phyloP scores from a whole-genome alignment of 2,113 vertebrate genomes.

The Todiramphus chloris region DNA sequence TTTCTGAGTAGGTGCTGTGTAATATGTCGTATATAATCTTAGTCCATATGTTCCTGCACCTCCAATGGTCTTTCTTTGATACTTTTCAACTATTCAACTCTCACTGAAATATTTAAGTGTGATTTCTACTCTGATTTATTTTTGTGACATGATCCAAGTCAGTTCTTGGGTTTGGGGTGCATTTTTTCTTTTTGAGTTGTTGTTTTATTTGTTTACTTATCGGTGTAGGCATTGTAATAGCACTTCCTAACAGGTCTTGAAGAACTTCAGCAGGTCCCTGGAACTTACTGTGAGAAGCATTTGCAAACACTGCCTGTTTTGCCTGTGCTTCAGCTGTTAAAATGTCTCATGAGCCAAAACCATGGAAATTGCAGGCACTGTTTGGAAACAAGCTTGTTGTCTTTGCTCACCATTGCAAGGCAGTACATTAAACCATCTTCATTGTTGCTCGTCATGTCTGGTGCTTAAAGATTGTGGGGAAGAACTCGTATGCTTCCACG shows the following conservation, averaged over 20 bases:
- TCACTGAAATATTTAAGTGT: not conserved
- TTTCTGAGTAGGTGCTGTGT: not conserved
- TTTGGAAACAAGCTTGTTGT: not conserved
- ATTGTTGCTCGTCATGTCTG: not conserved
- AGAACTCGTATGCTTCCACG: not conserved
- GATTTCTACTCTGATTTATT: too few relatives aligned
- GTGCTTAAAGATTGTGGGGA: not conserved
- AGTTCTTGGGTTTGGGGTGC: not conserved
- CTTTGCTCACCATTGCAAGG: not conserved
- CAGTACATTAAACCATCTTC: not conserved
- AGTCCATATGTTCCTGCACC: not conserved
- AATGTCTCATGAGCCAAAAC: not conserved
- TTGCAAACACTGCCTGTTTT: not conserved
- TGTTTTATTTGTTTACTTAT: not conserved
- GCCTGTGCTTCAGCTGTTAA: not conserved
- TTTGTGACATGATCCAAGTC: not conserved
- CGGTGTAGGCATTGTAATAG: not conserved
- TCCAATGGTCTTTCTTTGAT: accelerated
- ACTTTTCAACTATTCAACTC: not conserved
- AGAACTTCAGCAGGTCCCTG: not conserved
- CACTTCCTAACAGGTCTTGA: not conserved
- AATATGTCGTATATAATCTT: accelerated
- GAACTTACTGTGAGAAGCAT: too few relatives aligned
- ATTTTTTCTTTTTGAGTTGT: too few relatives aligned
- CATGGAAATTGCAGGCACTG: accelerated